A percentile compares a stretch with the other conserved stretches of the same genome.
These are phyloP conservation scores for Rhagologus leucostigma DNA, from an alignment of 2,113 vertebrate genomes.

Conservation along the genomic window DNA sequence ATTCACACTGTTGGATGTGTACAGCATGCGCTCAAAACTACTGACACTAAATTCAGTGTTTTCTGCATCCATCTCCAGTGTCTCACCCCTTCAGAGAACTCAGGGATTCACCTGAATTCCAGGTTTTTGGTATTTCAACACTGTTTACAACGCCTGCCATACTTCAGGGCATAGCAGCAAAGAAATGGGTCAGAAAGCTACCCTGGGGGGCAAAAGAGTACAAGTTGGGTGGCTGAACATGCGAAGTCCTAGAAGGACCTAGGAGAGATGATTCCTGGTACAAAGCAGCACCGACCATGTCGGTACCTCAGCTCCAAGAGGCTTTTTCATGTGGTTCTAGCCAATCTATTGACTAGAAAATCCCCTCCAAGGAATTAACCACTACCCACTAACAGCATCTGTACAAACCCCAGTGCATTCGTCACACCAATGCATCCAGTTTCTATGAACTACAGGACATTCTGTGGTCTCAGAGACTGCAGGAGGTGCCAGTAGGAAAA, in stretches of 20 bases:
- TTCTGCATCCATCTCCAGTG: no score
- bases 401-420: neutral
- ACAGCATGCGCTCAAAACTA: fast-evolving
- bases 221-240: neutral
- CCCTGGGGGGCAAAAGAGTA: fast-evolving
- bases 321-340: neutral
- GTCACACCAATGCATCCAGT: neutral
- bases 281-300: neutral
- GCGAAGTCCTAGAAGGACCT: neutral
- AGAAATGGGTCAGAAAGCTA: fast-evolving
- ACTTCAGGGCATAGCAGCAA: neutral
- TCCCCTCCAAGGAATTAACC: neutral
- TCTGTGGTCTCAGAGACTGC: neutral
- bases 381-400: neutral
- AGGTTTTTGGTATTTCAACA: fast-evolving
- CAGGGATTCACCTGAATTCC: neutral
- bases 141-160: neutral
- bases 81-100: neutral
- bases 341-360: neutral
- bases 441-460: neutral
- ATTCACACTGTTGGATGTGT: fast-evolving
- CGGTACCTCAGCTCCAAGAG: neutral
- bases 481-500: neutral
- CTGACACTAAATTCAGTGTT: fast-evolving
- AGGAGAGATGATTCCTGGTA: neutral